Evolutionary conservation across 2,888 invertebrate species (phyloP), one percentile per base, ranked within the genome.

Genomic region (Euclidia mi): DNA sequence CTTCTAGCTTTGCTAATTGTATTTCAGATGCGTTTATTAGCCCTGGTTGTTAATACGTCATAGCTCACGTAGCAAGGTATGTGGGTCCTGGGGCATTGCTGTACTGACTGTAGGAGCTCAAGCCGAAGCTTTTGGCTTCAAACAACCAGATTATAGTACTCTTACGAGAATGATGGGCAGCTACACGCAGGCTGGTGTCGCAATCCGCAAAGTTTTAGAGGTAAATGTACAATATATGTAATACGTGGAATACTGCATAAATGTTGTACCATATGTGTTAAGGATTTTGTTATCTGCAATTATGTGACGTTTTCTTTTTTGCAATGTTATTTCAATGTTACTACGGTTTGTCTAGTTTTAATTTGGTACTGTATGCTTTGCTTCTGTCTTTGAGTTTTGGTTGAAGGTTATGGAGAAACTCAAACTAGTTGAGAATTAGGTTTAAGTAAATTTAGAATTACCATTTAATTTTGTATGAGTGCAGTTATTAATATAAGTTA

Each of bases 91-190:
- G 98, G 95, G 96, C 10, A 96, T 98, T 42, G 98, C 98, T 0
- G 96, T 98, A 1, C 82, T 98, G 25, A 98, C 98, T 0, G 96
- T 98, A 0, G 97, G 97, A 0, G 98, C 97, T 3, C 96, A 97
- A 80, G 97, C 97, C 2, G 96, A 96, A 64, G 96, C 96, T 20
- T 97, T 98, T 81, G 96, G 95, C 56, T 95, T 96, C 87, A 97
- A 97, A 78, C 83, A 91, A 10, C 95, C 96, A 49, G 90, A 86
- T 61, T 98, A 96, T 85, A 96, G 96, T 14, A 97, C 97, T 0
- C 92, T 99, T 61, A 98, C 98, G 3, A 95, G 98, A 63, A 96
- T 98, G 95, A 97, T 97, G 95, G 98, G 98, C 10, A 96, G 97
- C 61, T 97, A 97, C 84, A 96, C 96, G 45, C 95, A 96, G 78